Evolutionary conservation across 1,140 invertebrate species (phyloP).

Genomic region (Heliconius eleuchia): DNA sequence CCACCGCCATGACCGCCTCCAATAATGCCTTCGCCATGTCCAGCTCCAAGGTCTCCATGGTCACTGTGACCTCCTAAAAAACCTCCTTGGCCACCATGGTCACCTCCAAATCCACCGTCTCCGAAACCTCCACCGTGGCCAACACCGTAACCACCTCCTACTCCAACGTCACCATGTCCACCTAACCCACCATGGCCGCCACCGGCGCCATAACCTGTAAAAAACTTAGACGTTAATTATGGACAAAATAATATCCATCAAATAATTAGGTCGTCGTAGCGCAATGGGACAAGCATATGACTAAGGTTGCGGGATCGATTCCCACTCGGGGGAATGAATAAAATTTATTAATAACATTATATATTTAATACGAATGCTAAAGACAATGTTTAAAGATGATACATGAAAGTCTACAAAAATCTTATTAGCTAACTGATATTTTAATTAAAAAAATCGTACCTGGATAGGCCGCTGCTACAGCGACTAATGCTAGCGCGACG

Average conservation of each 20-base stretch:
- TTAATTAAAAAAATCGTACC: not conserved
- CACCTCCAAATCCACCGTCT: constrained; percentile 20
- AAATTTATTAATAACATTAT: too few species aligned
- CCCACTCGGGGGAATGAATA: too few species aligned
- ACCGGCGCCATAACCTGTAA: constrained; percentile 32
- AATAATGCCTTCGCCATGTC: constrained; percentile 16
- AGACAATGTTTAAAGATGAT: too few species aligned
- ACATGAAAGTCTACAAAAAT: too few species aligned
- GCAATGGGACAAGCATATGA: too few species aligned
- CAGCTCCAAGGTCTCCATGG: constrained; percentile 16
- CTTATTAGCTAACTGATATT: too few species aligned
- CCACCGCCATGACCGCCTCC: not conserved
- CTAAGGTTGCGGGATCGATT: too few species aligned
- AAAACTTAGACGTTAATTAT: not conserved
- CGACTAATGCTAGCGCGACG: constrained; percentile 20
- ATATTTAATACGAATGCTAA: too few species aligned
- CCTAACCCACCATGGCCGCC: constrained; percentile 28
- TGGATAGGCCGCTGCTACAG: too few species aligned
- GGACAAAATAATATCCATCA: not conserved
- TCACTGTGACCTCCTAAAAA: constrained; percentile 22
- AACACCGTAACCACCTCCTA: constrained; percentile 25
- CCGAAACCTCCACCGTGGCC: constrained; percentile 28
- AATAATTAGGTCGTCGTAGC: too few species aligned
- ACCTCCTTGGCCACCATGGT: constrained; percentile 26
- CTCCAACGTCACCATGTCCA: constrained; percentile 31